These are phyloP conservation scores for Lucinisca nassula DNA, from an alignment of 2,888 invertebrate species.

Conservation along the genomic window DNA sequence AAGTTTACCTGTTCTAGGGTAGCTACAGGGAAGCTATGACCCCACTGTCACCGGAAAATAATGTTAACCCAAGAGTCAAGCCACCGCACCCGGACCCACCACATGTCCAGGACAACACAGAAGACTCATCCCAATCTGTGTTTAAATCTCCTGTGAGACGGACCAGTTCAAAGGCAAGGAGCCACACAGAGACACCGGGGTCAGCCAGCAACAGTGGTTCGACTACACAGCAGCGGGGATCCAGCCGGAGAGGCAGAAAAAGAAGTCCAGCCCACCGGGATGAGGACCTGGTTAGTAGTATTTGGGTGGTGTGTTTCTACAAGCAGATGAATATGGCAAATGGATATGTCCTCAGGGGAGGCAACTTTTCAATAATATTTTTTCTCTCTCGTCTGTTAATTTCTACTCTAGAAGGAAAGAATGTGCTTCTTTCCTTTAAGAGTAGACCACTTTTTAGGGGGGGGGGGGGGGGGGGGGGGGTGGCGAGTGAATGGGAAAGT, in stretches of 20 bases:
- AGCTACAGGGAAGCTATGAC: slow-evolving; percentile 10
- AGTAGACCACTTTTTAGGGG: no score
- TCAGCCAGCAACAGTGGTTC: background rate
- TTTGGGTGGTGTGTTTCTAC: background rate
- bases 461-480: no score
- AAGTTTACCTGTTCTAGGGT: no score
- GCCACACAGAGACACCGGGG: slow-evolving; percentile 11
- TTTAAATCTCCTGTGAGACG: slow-evolving; percentile 40
- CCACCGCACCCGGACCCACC: slow-evolving; percentile 42
- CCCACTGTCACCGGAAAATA: background rate
- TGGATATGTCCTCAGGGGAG: no score
- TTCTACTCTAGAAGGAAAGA: no score
- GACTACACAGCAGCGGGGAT: slow-evolving; percentile 1
- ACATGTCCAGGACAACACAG: background rate
- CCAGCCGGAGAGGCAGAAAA: slow-evolving; percentile 44
- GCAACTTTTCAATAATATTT: no score
- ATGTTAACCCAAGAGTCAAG: background rate
- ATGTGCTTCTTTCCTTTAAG: no score
- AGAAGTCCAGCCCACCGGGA: slow-evolving; percentile 42
- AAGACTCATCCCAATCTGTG: background rate
- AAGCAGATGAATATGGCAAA: no score
- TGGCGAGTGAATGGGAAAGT: no score
- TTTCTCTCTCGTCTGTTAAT: no score
- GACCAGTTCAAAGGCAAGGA: slow-evolving; percentile 2
- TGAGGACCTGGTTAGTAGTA: slow-evolving; percentile 47